Conservation (phyloP, 53 echinoderm and acorn worm genomes). For the Hippasteria phrygiana region DNA sequence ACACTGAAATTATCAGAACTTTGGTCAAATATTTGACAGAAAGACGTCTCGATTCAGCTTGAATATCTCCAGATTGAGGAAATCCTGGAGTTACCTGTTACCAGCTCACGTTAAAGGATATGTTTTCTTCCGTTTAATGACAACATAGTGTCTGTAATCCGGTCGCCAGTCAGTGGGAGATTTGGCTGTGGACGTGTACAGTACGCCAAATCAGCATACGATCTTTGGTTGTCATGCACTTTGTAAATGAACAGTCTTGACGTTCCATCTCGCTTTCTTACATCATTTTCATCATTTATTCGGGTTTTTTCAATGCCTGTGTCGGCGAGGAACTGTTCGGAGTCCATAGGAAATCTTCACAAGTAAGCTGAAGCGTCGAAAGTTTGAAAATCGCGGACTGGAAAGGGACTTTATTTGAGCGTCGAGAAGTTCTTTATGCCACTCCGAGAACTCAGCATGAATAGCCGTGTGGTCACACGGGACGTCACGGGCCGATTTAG, state of each 20-base stretch:
- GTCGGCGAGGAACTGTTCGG: not conserved
- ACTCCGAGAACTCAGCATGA: conserved; percentile 60
- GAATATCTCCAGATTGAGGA: not conserved
- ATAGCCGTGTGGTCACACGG: conserved; percentile 77
- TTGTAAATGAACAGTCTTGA: not conserved
- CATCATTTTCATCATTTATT: not conserved
- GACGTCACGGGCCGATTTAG: conserved; percentile 83
- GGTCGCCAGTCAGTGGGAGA: too few relatives aligned
- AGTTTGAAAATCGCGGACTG: not conserved
- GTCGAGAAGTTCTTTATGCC: conserved; percentile 38
- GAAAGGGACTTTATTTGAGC: not conserved
- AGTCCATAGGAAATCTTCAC: not conserved
- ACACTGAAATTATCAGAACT: not conserved
- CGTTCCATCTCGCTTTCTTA: not conserved
- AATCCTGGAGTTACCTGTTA: not conserved
- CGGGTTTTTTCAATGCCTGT: not conserved
- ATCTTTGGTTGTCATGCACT: not conserved
- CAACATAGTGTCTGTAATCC: not conserved
- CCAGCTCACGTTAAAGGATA: not conserved
- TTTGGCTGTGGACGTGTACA: not conserved
- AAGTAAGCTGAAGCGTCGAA: not conserved
- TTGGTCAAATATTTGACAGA: not conserved
- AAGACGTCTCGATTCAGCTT: not conserved
- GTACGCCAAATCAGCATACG: not conserved
- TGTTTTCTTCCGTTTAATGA: not conserved